These are phyloP conservation scores for Vanessa tameamea DNA, from an alignment of 1,140 invertebrate genomes.

Conservation along the genomic window DNA sequence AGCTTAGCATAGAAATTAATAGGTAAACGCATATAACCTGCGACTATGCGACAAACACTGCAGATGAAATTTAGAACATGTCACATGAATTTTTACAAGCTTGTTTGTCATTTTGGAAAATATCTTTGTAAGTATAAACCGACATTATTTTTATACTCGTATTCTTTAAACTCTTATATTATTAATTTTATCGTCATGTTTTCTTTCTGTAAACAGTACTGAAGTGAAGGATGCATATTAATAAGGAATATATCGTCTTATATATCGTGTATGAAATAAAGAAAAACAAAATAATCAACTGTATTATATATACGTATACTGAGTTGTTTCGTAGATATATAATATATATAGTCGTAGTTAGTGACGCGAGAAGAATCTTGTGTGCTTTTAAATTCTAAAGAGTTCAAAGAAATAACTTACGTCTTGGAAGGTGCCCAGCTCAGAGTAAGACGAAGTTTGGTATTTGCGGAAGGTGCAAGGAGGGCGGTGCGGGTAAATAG, in stretches of 20 bases:
- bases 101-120: background rate
- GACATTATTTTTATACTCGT: too few relatives aligned
- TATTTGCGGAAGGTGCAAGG: constrained; percentile 48
- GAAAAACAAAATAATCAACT: background rate
- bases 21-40: constrained; percentile 51
- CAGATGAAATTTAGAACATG: constrained; percentile 34
- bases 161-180: too few relatives aligned
- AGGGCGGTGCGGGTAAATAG: constrained; percentile 46
- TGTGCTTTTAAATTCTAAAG: constrained; percentile 42
- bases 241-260: too few relatives aligned
- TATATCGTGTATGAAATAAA: too few relatives aligned
- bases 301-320: background rate
- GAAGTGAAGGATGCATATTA: too few relatives aligned
- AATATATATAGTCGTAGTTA: background rate
- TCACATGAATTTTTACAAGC: background rate
- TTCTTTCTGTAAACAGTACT: too few relatives aligned
- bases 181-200: too few relatives aligned
- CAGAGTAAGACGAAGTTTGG: constrained; percentile 60
- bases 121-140: too few relatives aligned
- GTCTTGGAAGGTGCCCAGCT: constrained; percentile 52
- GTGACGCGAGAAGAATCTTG: background rate
- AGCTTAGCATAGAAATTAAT: constrained; percentile 74
- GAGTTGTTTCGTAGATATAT: background rate
- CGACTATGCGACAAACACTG: constrained; percentile 49
- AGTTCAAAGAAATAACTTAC: constrained; percentile 53